phyloP scores from a whole-genome alignment of 2,888 invertebrate genomes.

The Cacoxenus indagator region DNA sequence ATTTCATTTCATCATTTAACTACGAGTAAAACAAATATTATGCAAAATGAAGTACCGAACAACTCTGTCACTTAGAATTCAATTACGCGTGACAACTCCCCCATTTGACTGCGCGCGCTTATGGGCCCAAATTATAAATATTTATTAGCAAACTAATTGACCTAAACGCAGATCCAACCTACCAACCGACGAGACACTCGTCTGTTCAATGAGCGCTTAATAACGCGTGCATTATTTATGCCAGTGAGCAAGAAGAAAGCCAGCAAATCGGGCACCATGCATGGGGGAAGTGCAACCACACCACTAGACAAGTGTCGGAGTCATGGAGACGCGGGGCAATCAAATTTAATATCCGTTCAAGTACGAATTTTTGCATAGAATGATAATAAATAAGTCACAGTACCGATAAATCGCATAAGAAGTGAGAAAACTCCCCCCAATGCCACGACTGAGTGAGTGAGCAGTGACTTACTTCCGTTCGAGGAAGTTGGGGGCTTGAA shows the following conservation, averaged over 20 bases:
- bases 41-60: no score
- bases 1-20: no score
- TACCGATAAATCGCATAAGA: conserved; percentile 11
- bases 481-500: not conserved
- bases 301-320: conserved; percentile 36
- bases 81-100: no score
- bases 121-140: not conserved
- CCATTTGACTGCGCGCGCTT: not conserved
- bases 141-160: conserved; percentile 14
- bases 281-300: no score
- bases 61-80: no score
- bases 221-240: conserved; percentile 29
- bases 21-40: no score
- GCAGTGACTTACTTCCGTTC: not conserved
- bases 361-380: conserved; percentile 59
- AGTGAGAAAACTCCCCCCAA: conserved; percentile 8
- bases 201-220: conserved; percentile 52
- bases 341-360: conserved; percentile 61
- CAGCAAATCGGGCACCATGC: no score
- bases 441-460: not conserved
- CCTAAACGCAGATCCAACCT: conserved; percentile 24
- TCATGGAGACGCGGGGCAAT: conserved; percentile 60
- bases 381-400: conserved; percentile 55
- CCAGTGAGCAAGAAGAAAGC: not conserved
- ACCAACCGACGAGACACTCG: conserved; percentile 35